These are phyloP conservation scores for Menidia beryllina DNA, from an alignment of 2,113 vertebrate genomes.

Conservation along the genomic window DNA sequence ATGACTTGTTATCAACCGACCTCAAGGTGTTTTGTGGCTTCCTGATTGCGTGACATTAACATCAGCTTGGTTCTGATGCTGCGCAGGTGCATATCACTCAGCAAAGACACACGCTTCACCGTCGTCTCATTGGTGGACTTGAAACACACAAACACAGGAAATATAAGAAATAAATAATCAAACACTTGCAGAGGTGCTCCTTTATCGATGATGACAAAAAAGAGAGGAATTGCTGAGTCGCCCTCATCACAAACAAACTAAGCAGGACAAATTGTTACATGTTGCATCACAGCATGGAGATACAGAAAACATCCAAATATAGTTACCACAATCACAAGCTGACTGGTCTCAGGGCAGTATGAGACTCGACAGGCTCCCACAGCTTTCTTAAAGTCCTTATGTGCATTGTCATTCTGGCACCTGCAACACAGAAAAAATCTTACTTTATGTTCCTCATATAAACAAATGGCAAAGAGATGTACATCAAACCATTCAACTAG, in stretches of 20 bases:
- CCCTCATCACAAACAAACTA: neutral
- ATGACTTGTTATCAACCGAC: conserved; percentile 63
- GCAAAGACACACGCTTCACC: conserved; percentile 88
- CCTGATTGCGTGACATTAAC: conserved; percentile 90
- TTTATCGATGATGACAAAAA: neutral
- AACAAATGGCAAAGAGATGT: too few species aligned
- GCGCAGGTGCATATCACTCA: conserved; percentile 93
- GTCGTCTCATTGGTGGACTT: conserved; percentile 89
- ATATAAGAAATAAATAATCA: neutral
- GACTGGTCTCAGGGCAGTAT: conserved; percentile 83
- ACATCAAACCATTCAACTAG: neutral
- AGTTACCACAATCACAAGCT: conserved; percentile 88
- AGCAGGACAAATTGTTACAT: neutral
- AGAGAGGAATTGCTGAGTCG: neutral
- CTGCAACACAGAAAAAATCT: conserved; percentile 65
- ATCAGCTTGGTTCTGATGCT: conserved; percentile 91
- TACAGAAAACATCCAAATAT: conserved; percentile 5
- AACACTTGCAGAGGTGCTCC: neutral
- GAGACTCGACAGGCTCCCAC: conserved; percentile 87
- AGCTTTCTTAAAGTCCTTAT: conserved; percentile 93
- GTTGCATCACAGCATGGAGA: neutral
- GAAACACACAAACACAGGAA: conserved; percentile 12
- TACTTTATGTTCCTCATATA: neutral
- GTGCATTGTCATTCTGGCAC: conserved; percentile 87
- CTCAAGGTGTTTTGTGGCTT: conserved; percentile 92